Evolutionary conservation across 2,113 vertebrate species (phyloP).

Genomic region (Odocoileus hemionus): DNA sequence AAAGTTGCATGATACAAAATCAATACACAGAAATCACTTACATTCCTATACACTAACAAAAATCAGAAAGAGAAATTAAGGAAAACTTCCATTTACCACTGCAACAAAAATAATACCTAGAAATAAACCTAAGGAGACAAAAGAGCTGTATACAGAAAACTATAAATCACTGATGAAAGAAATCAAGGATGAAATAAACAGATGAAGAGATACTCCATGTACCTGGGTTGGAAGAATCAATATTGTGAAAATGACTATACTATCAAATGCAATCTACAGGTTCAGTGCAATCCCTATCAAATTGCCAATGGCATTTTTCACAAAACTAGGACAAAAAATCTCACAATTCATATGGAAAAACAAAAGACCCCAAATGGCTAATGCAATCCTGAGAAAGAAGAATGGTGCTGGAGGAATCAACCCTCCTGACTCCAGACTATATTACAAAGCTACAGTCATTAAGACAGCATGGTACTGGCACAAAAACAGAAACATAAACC

Average conservation of each 20-base stretch:
- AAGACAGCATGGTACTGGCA: neutral
- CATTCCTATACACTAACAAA: neutral
- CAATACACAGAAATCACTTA: neutral
- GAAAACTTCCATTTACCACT: neutral
- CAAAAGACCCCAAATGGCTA: neutral
- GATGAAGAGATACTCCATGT: neutral
- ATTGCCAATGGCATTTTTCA: neutral
- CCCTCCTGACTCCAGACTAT: neutral
- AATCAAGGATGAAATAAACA: neutral
- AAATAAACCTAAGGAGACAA: neutral
- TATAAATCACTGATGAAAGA: neutral
- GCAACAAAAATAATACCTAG: neutral
- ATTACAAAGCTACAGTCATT: neutral
- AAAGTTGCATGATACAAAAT: neutral
- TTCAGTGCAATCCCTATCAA: neutral
- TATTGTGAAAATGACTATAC: neutral
- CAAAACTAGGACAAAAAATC: neutral
- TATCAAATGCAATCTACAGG: neutral
- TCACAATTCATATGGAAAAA: neutral
- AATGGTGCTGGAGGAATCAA: neutral
- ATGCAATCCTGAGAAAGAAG: neutral
- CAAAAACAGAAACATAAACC: neutral
- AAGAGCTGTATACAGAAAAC: neutral
- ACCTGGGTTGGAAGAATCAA: neutral
- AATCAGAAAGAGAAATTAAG: neutral